These are phyloP conservation scores for Coelopa pilipes DNA, from an alignment of 2,888 invertebrate genomes.

Conservation along the genomic window DNA sequence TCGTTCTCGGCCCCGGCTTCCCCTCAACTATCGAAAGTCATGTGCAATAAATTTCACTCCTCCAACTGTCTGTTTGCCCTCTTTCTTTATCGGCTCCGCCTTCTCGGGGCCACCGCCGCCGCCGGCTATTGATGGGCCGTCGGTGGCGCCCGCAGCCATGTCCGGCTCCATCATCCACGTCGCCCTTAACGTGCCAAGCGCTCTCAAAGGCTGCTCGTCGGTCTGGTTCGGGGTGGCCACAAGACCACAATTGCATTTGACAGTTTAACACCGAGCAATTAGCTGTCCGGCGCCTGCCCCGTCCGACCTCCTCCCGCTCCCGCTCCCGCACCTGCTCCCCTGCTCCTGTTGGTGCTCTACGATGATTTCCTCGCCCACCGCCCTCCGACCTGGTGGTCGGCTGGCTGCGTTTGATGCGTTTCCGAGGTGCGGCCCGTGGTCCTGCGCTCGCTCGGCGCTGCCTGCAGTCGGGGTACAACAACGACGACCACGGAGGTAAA, in stretches of 20 bases:
- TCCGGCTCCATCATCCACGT: not conserved
- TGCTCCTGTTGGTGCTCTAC: too few species aligned
- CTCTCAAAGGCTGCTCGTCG: not conserved
- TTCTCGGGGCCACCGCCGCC: not conserved
- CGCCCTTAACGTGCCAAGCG: not conserved
- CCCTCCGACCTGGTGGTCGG: too few species aligned
- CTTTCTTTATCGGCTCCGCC: not conserved
- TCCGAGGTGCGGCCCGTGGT: not conserved
- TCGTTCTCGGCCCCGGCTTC: not conserved
- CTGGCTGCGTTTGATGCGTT: too few species aligned
- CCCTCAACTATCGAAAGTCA: conserved; percentile 22
- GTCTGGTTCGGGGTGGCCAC: not conserved
- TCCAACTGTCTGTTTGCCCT: not conserved
- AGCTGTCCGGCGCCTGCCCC: not conserved
- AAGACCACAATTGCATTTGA: conserved; percentile 6
- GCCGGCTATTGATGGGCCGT: too few species aligned
- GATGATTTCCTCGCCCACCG: too few species aligned
- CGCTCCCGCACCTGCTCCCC: too few species aligned
- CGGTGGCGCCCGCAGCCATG: too few species aligned
- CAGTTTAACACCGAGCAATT: conserved; percentile 13
- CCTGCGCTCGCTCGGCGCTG: not conserved
- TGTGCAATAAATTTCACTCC: conserved; percentile 33
- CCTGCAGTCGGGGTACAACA: not conserved
- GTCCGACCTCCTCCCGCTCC: not conserved
- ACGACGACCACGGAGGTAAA: not conserved